Conservation (phyloP, 1,140 invertebrate genomes). For the Neuroterus valhalla region DNA sequence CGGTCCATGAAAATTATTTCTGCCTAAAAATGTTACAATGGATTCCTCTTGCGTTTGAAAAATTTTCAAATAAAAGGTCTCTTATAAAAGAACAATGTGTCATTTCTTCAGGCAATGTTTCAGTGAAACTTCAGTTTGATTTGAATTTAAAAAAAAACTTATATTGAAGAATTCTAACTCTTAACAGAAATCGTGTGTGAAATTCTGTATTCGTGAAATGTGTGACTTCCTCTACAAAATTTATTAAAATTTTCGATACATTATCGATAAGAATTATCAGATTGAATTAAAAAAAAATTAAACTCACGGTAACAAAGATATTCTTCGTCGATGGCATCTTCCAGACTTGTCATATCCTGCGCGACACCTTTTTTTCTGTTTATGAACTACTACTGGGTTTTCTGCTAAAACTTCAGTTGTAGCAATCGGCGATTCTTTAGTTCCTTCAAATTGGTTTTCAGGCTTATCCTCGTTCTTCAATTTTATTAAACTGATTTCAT, state of each 20-base stretch:
- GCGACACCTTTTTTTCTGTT: conserved; percentile 33
- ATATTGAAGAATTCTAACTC: conserved; percentile 10
- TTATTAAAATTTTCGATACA: no score
- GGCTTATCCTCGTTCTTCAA: background rate
- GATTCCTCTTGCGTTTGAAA: no score
- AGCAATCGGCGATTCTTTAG: background rate
- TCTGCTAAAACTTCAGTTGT: background rate
- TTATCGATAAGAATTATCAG: no score
- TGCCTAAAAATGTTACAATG: no score
- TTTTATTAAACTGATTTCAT: background rate
- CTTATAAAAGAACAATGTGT: no score
- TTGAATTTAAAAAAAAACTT: background rate
- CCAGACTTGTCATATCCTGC: conserved; percentile 44
- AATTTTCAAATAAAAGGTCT: no score
- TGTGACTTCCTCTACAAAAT: no score
- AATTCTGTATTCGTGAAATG: background rate
- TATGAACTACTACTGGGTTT: background rate
- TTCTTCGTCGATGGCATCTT: conserved; percentile 50
- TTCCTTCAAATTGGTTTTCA: conserved; percentile 2
- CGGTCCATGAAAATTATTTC: no score
- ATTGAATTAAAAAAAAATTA: no score
- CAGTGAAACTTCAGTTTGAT: no score
- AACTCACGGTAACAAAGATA: conserved; percentile 58
- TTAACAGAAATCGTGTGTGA: conserved; percentile 14
- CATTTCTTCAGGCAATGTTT: no score